Conservation (phyloP, 2,888 invertebrate species). For the Coelopa pilipes region DNA sequence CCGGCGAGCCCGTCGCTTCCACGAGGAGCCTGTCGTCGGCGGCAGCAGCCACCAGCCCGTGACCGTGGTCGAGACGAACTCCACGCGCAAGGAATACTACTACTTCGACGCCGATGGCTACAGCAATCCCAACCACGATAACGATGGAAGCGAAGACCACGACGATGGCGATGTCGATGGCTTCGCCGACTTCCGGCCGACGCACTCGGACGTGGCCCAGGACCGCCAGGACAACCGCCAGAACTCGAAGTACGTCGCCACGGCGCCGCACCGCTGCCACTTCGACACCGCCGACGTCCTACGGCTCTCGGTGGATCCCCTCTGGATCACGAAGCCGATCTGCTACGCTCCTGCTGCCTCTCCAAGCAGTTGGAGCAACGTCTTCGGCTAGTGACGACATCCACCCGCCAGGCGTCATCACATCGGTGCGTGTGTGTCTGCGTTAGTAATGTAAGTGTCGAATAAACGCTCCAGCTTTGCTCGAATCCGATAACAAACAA, state of each 20-base stretch:
- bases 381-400: constrained; percentile 50
- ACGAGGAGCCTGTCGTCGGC: constrained; percentile 41
- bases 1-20: constrained; percentile 49
- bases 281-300: constrained; percentile 60
- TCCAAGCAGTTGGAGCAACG: constrained; percentile 56
- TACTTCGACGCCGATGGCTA: constrained; percentile 54
- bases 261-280: constrained; percentile 55
- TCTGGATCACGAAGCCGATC: constrained; percentile 60
- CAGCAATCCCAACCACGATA: constrained; percentile 42
- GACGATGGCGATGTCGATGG: not conserved
- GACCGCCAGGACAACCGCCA: not conserved
- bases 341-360: constrained; percentile 58
- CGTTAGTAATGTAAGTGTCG: no score
- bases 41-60: constrained; percentile 54
- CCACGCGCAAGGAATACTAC: constrained; percentile 61
- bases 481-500: no score
- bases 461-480: no score
- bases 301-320: constrained; percentile 56
- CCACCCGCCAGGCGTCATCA: no score
- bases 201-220: not conserved
- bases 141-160: constrained; percentile 15
- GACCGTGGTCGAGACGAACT: constrained; percentile 59
- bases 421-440: no score
- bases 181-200: not conserved
- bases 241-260: constrained; percentile 35